Evolutionary conservation across 1,140 invertebrate species (phyloP).

Genomic region (Ladona fulva): DNA sequence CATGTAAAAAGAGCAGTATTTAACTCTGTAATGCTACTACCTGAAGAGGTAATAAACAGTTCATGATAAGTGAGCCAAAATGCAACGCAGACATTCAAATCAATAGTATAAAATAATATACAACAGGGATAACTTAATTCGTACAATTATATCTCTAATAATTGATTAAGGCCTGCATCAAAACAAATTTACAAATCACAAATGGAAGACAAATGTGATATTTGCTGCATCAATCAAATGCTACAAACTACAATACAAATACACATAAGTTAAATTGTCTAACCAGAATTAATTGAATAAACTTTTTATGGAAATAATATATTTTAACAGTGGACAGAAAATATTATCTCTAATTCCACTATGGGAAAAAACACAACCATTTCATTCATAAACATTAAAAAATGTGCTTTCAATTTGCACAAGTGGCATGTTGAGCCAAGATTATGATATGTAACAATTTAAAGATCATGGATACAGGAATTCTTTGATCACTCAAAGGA

Average conservation of each 20-base stretch:
- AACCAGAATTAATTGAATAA: neutral
- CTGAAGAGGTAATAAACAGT: neutral
- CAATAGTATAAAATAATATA: neutral
- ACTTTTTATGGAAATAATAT: neutral
- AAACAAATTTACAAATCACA: neutral
- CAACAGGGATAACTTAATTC: neutral
- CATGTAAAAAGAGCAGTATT: neutral
- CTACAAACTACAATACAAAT: neutral
- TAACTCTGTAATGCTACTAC: neutral
- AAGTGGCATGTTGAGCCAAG: neutral
- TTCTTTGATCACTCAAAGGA: neutral
- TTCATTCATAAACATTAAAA: neutral
- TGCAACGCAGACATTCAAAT: neutral
- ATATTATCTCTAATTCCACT: neutral
- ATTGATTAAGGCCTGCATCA: neutral
- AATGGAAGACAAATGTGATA: constrained; percentile 6
- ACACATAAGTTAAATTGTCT: neutral
- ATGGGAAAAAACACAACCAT: neutral
- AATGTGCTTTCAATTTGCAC: neutral
- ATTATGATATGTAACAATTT: constrained; percentile 6
- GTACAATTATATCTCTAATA: neutral
- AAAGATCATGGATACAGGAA: neutral
- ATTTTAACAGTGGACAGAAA: neutral
- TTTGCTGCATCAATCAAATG: neutral
- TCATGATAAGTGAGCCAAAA: neutral